Conservation (phyloP, 2,888 invertebrate species). For the Hypselothyrea guttata region DNA sequence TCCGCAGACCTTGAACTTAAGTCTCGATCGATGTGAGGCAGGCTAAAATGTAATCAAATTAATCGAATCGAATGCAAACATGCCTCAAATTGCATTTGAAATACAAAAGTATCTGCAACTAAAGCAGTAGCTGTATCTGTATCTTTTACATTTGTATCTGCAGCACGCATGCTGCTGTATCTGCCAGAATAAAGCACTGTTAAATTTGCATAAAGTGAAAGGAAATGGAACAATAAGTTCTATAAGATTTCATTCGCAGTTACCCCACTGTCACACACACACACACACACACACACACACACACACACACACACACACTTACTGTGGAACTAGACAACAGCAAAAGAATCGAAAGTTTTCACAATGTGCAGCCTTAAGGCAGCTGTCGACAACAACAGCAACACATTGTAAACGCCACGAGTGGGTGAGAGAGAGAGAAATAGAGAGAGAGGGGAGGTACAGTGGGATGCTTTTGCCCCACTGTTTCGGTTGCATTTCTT, state of each 20-base stretch:
- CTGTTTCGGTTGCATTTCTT: constrained; percentile 30
- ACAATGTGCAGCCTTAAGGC: constrained; percentile 59
- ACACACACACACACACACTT: neutral
- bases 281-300: neutral
- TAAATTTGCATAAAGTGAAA: constrained; percentile 73
- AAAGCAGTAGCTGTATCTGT: constrained; percentile 2
- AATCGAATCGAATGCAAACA: constrained; percentile 49
- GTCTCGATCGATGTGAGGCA: too few relatives aligned
- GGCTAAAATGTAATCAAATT: too few relatives aligned
- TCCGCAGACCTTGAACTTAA: constrained; percentile 8
- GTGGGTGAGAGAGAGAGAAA: constrained; percentile 13
- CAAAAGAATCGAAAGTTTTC: constrained; percentile 68
- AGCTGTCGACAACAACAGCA: constrained; percentile 35
- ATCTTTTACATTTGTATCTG: constrained; percentile 7
- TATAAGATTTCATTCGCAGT: constrained; percentile 48
- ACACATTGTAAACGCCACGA: constrained; percentile 48
- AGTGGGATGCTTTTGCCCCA: neutral
- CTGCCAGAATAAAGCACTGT: constrained; percentile 54
- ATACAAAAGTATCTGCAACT: constrained; percentile 32
- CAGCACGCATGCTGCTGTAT: constrained; percentile 16
- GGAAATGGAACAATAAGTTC: constrained; percentile 75
- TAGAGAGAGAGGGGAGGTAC: neutral
- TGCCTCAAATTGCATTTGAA: constrained; percentile 18
- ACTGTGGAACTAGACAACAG: constrained; percentile 15
- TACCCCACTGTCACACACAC: neutral